Base-by-base conservation (phyloP, 2,888 invertebrate genomes). In the Heteromurus nitidus region DNA sequence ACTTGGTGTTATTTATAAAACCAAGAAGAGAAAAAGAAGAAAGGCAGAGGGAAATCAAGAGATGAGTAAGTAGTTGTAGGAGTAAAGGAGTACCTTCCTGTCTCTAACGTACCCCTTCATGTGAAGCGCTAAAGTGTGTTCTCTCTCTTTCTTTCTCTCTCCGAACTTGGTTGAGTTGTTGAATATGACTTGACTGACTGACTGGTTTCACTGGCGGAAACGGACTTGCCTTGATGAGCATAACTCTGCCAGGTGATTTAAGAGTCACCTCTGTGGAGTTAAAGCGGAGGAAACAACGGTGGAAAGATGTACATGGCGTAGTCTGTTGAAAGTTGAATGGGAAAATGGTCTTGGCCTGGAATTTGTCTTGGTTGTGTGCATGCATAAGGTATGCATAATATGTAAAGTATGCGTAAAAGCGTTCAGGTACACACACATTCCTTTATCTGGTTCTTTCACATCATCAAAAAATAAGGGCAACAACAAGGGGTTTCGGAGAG, bases 251-350 rank as follows among this genome's bases (percentile, higher is more conserved):
- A 70, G 69, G 69, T 72, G 72, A 72, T 44, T 72, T 60, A n/a
- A n/a, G 60, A 72, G 72, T 72, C 72, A 72, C 72, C 62, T 60
- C 62, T 72, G 26, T 9, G n/a, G n/a, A 53, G 44, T n/a, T 44
- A 13, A 44, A 44, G 16, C n/a, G n/a, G n/a, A n/a, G n/a, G n/a
- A 3, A 50, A 50, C 47, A 3, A 3, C 7, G 20, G 50, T 36
- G 5, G 36, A 36, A 36, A 36, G 13, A 5, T 9, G 13, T 9
- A 28, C 7, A 13, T 50, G 24, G 58, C 55, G 50, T 55, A 58
- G 31, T 55, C 31, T 70, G 70, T 60, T 26, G 47, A 60, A 30
- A 44, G 28, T n/a, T 60, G 60, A 58, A 42, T 67, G 67, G 44
- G 67, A 31, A 67, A 67, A 26, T 26, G 47, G 18, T 26, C 22